These are phyloP conservation scores for Drosophila mettleri DNA, from an alignment of 2,888 invertebrate genomes.

Conservation along the genomic window DNA sequence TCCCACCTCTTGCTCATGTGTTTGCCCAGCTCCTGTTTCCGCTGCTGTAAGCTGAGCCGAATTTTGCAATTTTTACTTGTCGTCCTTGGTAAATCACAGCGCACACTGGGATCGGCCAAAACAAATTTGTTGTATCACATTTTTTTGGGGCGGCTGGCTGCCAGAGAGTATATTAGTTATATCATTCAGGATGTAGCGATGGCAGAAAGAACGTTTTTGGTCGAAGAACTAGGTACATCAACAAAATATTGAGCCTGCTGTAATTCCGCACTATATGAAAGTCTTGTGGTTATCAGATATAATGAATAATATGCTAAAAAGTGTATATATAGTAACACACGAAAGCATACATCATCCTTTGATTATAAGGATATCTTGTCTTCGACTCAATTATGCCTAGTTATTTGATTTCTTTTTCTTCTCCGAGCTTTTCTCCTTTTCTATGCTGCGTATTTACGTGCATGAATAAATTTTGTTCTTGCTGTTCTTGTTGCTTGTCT, in stretches of 20 bases:
- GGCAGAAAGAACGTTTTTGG: no score
- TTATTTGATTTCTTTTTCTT: slow-evolving; percentile 19
- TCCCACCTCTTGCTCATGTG: no score
- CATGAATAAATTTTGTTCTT: slow-evolving; percentile 68
- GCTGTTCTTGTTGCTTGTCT: slow-evolving; percentile 47
- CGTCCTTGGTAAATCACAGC: slow-evolving; percentile 67
- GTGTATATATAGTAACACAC: background rate
- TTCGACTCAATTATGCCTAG: background rate
- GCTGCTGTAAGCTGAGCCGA: slow-evolving; percentile 53
- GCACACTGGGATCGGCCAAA: slow-evolving; percentile 36
- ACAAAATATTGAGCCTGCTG: no score
- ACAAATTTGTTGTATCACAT: slow-evolving; percentile 51
- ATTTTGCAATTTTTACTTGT: slow-evolving; percentile 61
- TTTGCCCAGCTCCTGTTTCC: slow-evolving; percentile 27
- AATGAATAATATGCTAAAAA: background rate
- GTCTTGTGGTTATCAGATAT: no score
- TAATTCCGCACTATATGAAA: no score
- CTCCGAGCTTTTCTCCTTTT: slow-evolving; percentile 19
- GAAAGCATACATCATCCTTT: background rate
- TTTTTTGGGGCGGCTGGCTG: slow-evolving; percentile 1
- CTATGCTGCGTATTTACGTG: slow-evolving; percentile 68
- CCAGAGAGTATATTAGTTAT: background rate
- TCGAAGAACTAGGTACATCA: no score
- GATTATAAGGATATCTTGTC: slow-evolving; percentile 11
- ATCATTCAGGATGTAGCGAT: background rate